Percentiles rank a stretch among this genome's conserved stretches.
Evolutionary conservation across 1,140 invertebrate genomes (phyloP).

Genomic region (Diorhabda carinulata): DNA sequence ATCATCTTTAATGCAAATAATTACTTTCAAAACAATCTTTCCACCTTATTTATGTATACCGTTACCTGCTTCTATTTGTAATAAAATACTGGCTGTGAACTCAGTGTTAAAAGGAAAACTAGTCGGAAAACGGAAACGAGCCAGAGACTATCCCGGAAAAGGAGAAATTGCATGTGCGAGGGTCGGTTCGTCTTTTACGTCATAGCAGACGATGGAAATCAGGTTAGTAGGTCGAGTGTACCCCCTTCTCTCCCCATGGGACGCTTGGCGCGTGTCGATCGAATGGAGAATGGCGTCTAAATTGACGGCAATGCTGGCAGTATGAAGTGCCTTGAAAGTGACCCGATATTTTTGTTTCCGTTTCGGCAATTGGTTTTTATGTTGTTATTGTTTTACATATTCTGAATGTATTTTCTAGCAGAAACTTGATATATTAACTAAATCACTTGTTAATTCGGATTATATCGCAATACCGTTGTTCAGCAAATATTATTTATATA

Average conservation of each 20-base stretch:
- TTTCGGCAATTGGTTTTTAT: too few species aligned
- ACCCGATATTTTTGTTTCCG: background rate
- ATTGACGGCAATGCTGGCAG: background rate
- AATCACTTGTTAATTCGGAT: too few species aligned
- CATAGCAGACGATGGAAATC: slow-evolving; percentile 20
- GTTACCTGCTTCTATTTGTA: background rate
- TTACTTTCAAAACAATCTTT: too few species aligned
- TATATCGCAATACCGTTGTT: too few species aligned
- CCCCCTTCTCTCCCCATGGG: background rate
- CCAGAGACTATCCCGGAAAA: slow-evolving; percentile 23
- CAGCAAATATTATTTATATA: too few species aligned
- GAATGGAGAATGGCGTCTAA: background rate
- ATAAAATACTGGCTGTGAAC: background rate
- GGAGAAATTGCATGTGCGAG: slow-evolving; percentile 25
- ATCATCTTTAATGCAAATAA: too few species aligned
- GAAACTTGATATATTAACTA: too few species aligned
- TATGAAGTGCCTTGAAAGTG: background rate
- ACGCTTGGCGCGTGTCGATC: slow-evolving; percentile 15
- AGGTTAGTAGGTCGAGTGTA: slow-evolving; percentile 23
- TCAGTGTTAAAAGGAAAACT: background rate
- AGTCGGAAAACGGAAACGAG: background rate
- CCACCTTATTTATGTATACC: background rate
- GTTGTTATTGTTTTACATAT: too few species aligned
- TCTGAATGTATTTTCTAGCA: too few species aligned
- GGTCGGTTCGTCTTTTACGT: slow-evolving; percentile 23